These are phyloP conservation scores for Pristionchus mayeri DNA, from an alignment of 2,888 invertebrate species.

Conservation along the genomic window DNA sequence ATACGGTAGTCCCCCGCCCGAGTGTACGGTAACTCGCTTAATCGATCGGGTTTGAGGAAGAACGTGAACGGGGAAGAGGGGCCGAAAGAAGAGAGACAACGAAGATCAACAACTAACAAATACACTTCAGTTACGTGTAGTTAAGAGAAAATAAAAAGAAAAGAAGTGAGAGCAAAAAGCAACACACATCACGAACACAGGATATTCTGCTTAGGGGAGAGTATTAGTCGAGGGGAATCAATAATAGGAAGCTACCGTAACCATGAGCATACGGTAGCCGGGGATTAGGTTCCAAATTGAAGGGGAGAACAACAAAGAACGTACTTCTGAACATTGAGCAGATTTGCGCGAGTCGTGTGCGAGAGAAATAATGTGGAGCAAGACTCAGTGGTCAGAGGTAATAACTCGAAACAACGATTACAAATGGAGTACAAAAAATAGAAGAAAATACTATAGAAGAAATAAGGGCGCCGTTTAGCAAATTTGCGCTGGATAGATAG, in stretches of 20 bases:
- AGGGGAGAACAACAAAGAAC: background rate
- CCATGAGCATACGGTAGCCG: background rate
- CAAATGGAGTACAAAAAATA: background rate
- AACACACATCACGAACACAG: conserved; percentile 12
- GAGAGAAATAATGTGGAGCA: background rate
- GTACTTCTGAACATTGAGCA: background rate
- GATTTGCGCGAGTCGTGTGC: background rate
- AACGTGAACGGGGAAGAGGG: background rate
- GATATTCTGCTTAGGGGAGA: background rate
- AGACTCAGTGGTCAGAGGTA: conserved; percentile 12
- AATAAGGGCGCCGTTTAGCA: background rate
- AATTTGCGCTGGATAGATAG: conserved; percentile 1
- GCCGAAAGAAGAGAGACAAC: background rate
- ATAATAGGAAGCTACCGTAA: background rate
- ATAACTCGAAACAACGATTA: conserved; percentile 16
- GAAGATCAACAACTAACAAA: conserved; percentile 37
- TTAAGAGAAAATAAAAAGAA: background rate
- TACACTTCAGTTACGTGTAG: conserved; percentile 1
- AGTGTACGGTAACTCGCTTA: conserved; percentile 1
- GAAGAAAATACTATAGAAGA: background rate
- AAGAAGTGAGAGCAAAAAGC: no score
- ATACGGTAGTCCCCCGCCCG: no score
- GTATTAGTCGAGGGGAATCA: background rate
- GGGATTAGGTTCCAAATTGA: conserved; percentile 11
- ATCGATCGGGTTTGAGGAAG: background rate